Base-by-base conservation (phyloP, 2,888 invertebrate species). In the Hyalella azteca region DNA sequence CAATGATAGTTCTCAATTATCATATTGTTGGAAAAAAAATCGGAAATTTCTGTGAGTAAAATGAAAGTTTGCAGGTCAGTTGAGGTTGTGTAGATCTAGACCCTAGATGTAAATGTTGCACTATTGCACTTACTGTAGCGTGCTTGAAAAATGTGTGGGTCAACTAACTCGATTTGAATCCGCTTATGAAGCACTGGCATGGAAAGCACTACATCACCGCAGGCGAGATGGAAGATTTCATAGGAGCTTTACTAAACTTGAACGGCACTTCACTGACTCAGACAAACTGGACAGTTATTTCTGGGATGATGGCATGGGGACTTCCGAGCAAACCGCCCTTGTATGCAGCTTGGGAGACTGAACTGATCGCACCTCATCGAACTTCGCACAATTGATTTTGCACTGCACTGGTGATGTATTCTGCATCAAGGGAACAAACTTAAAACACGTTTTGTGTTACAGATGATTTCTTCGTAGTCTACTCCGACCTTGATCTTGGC, bases 391-490 rank as follows among this genome's bases (percentile, higher is more conserved):
- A 32, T 36, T 19, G 66, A 36, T 66, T 9, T 45, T 45, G 45
- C 45, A 45, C 45, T 66, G 66, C 26, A 54, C 66, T 39, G 66
- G 36, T 66, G 66, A 36, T 22, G 13, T 54, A n/a, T 54, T 54
- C 11, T 7, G 22, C 22, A 7, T 54, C n/a, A n/a, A n/a, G n/a
- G n/a, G 26, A 54, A 11, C 54, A 29, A 26, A 5, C 11, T 9
- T 29, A 22, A 26, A 9, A 54, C 77, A 26, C 36, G 36, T 54
- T 59, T 78, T 60, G 50, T 77, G 59, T 83, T 83, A 66, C 83
- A 83, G 83, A 83, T 79, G 81, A 79, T 49, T 83, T 78, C 81
- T 81, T 76, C 81, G 81, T 82, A 76, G 80, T 83, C 78, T 83
- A 83, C 75, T 83, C 83, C 19, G 83, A 83, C 54, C 77, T 83